Evolutionary conservation across 2,888 invertebrate species (phyloP).

Genomic region (Chrysolina americana): DNA sequence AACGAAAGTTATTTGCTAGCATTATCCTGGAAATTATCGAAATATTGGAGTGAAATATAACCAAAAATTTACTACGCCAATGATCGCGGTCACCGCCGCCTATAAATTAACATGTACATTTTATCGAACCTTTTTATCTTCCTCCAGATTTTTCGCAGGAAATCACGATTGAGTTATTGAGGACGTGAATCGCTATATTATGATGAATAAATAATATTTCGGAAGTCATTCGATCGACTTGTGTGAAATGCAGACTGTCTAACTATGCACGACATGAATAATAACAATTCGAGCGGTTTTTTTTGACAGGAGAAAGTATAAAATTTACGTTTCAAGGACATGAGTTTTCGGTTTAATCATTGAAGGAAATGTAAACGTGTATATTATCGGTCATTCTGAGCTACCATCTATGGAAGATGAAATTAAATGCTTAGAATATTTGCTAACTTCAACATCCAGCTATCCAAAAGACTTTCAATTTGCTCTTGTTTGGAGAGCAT

Average conservation of each 20-base stretch:
- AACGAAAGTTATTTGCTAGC: too few species aligned
- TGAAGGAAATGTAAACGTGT: too few species aligned
- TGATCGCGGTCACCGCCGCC: conserved; percentile 13
- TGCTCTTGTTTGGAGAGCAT: too few species aligned
- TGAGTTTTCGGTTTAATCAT: too few species aligned
- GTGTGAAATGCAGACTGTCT: background rate
- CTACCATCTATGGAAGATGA: too few species aligned
- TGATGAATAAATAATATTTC: conserved; percentile 27
- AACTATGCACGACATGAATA: background rate
- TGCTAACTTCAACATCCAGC: too few species aligned
- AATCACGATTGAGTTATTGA: conserved; percentile 44
- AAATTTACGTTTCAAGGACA: too few species aligned
- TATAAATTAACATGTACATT: conserved; percentile 47
- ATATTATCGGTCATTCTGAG: too few species aligned
- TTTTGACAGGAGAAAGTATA: too few species aligned
- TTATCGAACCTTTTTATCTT: conserved; percentile 47
- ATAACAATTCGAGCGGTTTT: background rate
- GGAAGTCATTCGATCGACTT: conserved; percentile 14
- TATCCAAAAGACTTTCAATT: too few species aligned
- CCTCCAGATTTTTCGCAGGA: conserved; percentile 38
- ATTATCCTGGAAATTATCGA: too few species aligned
- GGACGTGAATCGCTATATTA: conserved; percentile 31
- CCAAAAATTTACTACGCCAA: background rate
- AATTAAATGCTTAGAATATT: too few species aligned
- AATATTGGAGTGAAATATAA: background rate